Evolutionary conservation across 2,797 vertebrate genomes (phyloP), one percentile per base, ranked within the genome.

Genomic region (Liparis tanakae): DNA sequence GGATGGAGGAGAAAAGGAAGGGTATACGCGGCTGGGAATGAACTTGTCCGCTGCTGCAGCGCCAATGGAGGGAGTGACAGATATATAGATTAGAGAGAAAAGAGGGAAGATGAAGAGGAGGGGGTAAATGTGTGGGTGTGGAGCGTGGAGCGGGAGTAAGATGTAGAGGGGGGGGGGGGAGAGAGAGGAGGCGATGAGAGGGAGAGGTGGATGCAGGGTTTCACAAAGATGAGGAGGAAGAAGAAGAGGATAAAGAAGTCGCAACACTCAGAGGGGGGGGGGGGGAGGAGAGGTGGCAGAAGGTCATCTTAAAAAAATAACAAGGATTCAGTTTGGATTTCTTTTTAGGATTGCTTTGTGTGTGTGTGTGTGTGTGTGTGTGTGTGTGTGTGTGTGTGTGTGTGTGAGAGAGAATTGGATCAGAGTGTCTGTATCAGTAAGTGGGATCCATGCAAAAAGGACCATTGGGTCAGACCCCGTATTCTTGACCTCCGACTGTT

Each of bases 51-150:
- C 80, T 69, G 76, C 79, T 72, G 44, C 70, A 80, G 75, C 89
- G 73, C 80, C 87, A 90, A 72, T 88, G 86, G 82, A 90, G 80
- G 84, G 83, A 83, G 84, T 87, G 89, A 91, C 90, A 89, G 87
- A 78, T 83, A 36, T 85, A 89, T 86, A 79, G 82, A 91, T 85
- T 85, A 85, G 67, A 74, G 63, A 66, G 50, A 76, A 80, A 81
- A 34, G 70, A 77, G 53, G 44, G 64, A 15, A 60, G 33, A 57
- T 12, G 61, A 41, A 17, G 39, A 61, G 51, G 25, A 53, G 51
- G 51, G 51, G 20, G 51, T 53, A 53, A 53, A 22, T 25, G 25
- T 53, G 12, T 67, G 59, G 78, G 41, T 75, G 64, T 48, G 33
- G 37, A 58, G 59, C 20, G 61, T 68, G 61, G 60, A 79, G 30